A percentile compares a stretch with the other conserved stretches of the same genome.
Conservation (phyloP, 2,797 vertebrate species). For the Tinamus major region DNA sequence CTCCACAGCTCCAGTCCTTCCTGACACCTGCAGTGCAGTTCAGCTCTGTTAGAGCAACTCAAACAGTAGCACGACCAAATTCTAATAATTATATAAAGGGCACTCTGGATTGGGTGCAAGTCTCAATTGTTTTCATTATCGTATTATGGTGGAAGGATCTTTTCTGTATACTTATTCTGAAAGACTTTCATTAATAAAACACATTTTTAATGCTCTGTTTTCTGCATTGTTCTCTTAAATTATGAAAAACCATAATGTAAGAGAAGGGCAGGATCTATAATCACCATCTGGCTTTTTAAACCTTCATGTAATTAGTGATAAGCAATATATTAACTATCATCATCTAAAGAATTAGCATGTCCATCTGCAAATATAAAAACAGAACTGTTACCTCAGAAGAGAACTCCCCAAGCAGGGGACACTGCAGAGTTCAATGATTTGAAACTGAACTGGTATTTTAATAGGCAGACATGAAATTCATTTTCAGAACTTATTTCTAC, state of each 20-base stretch:
- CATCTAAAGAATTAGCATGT: conserved; percentile 68
- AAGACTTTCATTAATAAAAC: conserved; percentile 67
- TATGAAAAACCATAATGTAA: conserved; percentile 41
- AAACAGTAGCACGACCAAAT: conserved; percentile 21
- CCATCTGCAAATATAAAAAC: conserved; percentile 67
- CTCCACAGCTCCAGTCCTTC: neutral
- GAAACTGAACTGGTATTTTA: conserved; percentile 39
- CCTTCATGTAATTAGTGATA: conserved; percentile 59
- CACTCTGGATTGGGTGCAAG: neutral
- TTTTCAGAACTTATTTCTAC: conserved; percentile 18
- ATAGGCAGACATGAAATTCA: neutral
- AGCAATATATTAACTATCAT: conserved; percentile 69
- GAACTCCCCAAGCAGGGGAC: neutral
- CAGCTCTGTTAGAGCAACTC: neutral
- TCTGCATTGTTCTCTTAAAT: conserved; percentile 60
- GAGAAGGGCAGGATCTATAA: conserved; percentile 50
- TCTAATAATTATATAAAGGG: conserved; percentile 44
- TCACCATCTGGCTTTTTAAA: conserved; percentile 67
- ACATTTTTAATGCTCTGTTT: conserved; percentile 68
- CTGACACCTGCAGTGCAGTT: neutral
- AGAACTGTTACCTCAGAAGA: conserved; percentile 58
- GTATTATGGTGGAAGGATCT: conserved; percentile 42
- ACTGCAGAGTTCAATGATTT: conserved; percentile 23
- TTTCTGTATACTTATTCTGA: conserved; percentile 22
- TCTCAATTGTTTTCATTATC: neutral